Conservation (phyloP, 2,113 vertebrate genomes). For the Plestiodon gilberti region DNA sequence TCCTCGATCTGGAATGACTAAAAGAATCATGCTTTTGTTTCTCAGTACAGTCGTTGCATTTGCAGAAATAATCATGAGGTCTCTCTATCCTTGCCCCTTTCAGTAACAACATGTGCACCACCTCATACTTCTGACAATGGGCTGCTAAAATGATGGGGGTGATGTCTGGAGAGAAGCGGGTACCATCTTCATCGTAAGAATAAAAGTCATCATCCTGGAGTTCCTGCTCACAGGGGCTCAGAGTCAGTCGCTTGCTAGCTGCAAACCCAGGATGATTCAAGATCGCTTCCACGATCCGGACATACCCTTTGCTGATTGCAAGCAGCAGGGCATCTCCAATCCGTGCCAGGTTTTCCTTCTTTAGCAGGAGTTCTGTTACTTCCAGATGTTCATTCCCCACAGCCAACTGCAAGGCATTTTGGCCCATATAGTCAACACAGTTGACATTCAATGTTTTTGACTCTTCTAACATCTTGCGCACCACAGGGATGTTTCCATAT, state of each 20-base stretch:
- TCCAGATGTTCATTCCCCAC: slow-evolving; percentile 89
- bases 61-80: slow-evolving; percentile 90
- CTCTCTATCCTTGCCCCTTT: slow-evolving; percentile 87
- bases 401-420: slow-evolving; percentile 85
- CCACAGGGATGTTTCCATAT: slow-evolving; percentile 90
- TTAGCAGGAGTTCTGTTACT: slow-evolving; percentile 85
- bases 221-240: slow-evolving; percentile 86
- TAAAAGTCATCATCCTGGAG: slow-evolving; percentile 89
- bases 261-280: slow-evolving; percentile 86
- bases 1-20: slow-evolving; percentile 87
- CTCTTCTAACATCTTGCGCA: slow-evolving; percentile 90
- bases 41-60: slow-evolving; percentile 84
- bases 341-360: slow-evolving; percentile 87
- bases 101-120: slow-evolving; percentile 87
- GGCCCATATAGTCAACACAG: slow-evolving; percentile 88
- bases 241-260: slow-evolving; percentile 82
- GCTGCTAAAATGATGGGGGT: slow-evolving; percentile 89
- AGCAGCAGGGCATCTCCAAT: slow-evolving; percentile 89
- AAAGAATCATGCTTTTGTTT: slow-evolving; percentile 87
- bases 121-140: slow-evolving; percentile 90
- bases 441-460: slow-evolving; percentile 83
- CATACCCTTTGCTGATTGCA: slow-evolving; percentile 90
- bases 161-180: slow-evolving; percentile 89
- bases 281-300: slow-evolving; percentile 90
- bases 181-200: slow-evolving; percentile 91